phyloP scores from a whole-genome alignment of 2,888 invertebrate genomes.

The Lycia hirtaria region DNA sequence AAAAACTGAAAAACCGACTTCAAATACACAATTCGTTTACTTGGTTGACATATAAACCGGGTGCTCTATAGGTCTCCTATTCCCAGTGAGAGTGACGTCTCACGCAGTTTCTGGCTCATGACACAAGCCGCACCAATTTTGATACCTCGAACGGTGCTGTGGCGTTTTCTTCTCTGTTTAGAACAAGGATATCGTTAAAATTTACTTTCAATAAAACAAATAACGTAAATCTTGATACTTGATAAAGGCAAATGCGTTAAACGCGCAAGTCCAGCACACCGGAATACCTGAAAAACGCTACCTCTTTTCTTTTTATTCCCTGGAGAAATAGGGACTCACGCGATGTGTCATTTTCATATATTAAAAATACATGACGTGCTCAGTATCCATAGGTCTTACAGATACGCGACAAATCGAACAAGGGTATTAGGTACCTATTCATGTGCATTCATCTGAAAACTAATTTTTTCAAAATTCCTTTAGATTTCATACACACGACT shows the following conservation, averaged over 20 bases:
- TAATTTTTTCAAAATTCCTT: constrained; percentile 21
- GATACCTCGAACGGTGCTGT: constrained; percentile 3
- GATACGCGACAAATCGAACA: no score
- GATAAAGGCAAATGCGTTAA: no score
- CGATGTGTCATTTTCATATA: no score
- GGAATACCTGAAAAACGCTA: no score
- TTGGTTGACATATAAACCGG: no score
- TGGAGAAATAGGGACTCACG: no score
- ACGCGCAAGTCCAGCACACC: no score
- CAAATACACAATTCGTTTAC: background rate
- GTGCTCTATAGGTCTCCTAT: constrained; percentile 21
- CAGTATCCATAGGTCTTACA: no score
- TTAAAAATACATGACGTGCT: no score
- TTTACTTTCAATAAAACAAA: no score
- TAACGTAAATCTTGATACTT: no score
- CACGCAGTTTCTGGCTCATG: constrained; percentile 26
- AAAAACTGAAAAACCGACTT: background rate
- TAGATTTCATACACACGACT: constrained; percentile 52
- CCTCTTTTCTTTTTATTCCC: no score
- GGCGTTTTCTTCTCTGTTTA: background rate
- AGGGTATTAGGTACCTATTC: constrained; percentile 3
- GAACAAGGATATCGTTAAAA: background rate
- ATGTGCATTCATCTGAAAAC: constrained; percentile 9
- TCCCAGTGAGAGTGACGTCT: constrained; percentile 32
- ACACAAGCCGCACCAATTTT: constrained; percentile 1